These are phyloP conservation scores for Peribatodes rhomboidaria DNA, from an alignment of 2,888 invertebrate genomes.

Conservation along the genomic window DNA sequence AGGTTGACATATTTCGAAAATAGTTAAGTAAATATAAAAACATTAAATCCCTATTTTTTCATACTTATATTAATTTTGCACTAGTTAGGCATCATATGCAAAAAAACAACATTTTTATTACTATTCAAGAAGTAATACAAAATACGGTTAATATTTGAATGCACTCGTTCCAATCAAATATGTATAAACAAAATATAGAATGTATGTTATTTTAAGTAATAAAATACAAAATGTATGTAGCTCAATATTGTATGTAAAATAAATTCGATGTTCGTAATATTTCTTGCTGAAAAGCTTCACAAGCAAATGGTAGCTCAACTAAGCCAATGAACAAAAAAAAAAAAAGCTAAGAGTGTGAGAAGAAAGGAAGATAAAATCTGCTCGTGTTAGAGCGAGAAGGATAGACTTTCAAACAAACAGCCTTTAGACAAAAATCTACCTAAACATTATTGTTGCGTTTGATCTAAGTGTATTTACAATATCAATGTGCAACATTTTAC, in stretches of 20 bases:
- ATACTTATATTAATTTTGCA: background rate
- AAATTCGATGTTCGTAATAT: slow-evolving; percentile 3
- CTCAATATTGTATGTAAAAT: slow-evolving; percentile 10
- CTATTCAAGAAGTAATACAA: too few relatives aligned
- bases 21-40: background rate
- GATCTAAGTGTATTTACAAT: too few relatives aligned
- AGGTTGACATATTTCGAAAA: background rate
- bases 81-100: slow-evolving; percentile 1
- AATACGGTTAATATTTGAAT: background rate
- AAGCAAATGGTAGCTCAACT: slow-evolving; percentile 1
- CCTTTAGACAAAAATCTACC: too few relatives aligned
- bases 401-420: too few relatives aligned
- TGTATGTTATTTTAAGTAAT: slow-evolving; percentile 11
- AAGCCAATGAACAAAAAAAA: background rate
- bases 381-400: too few relatives aligned
- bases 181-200: too few relatives aligned
- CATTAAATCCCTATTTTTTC: background rate
- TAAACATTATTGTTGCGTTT: too few relatives aligned
- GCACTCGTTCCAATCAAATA: slow-evolving; percentile 11
- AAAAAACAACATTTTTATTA: too few relatives aligned
- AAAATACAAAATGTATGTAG: slow-evolving; percentile 13
- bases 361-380: too few relatives aligned
- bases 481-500: too few relatives aligned
- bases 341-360: too few relatives aligned
- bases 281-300: background rate